phyloP scores from a whole-genome alignment of 2,113 vertebrate species.

The Hystrix cristata region DNA sequence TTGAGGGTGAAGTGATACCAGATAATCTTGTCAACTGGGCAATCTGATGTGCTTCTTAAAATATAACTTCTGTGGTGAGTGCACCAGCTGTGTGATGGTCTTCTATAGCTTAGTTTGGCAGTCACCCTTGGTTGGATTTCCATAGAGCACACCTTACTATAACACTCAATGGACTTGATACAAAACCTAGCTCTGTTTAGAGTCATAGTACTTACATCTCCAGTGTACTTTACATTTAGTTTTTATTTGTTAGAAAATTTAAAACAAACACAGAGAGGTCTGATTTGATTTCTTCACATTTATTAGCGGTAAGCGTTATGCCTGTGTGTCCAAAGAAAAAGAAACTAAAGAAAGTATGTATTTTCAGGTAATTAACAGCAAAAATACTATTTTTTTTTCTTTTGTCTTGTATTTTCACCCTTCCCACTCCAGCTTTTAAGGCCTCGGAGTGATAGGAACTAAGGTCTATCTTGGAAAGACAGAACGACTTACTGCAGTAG shows the following conservation, averaged over 20 bases:
- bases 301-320: not conserved
- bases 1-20: constrained; percentile 83
- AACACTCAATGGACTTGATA: constrained; percentile 68
- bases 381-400: not conserved
- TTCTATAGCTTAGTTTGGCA: constrained; percentile 82
- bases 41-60: constrained; percentile 76
- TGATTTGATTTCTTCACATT: constrained; percentile 14
- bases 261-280: not conserved
- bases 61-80: constrained; percentile 76
- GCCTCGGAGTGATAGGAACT: not conserved
- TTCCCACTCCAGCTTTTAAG: not conserved
- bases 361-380: constrained; percentile 10
- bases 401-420: not conserved
- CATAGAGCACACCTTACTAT: constrained; percentile 83
- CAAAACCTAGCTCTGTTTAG: constrained; percentile 67
- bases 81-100: constrained; percentile 78
- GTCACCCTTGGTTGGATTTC: constrained; percentile 85
- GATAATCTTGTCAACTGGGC: constrained; percentile 82
- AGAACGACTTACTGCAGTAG: not conserved
- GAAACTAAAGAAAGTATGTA: not conserved
- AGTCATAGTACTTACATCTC: not conserved
- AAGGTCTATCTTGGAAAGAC: constrained; percentile 13
- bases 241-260: constrained; percentile 41
- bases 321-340: not conserved
- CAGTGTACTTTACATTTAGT: constrained; percentile 25